These are phyloP conservation scores for Pogoniulus pusillus DNA, from an alignment of 2,797 vertebrate genomes.

Conservation along the genomic window DNA sequence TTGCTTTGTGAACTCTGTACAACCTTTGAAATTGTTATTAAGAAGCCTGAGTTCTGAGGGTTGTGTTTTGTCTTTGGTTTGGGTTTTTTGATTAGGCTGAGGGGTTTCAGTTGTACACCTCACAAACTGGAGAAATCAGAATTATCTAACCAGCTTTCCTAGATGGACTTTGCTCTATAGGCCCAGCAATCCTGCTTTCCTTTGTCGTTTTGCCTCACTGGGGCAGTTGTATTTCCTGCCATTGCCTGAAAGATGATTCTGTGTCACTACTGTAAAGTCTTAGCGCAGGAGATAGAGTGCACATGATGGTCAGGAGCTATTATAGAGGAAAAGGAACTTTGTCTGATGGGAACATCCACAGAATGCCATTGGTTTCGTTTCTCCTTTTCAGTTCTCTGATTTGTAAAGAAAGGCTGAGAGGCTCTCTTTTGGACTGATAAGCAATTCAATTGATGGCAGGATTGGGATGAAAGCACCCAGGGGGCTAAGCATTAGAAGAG, in stretches of 20 bases:
- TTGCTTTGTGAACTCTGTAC: not conserved
- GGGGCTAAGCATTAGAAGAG: not conserved
- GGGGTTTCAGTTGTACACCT: not conserved
- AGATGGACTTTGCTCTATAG: not conserved
- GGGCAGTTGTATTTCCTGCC: not conserved
- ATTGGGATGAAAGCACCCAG: not conserved
- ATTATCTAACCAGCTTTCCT: not conserved
- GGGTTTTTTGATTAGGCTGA: not conserved
- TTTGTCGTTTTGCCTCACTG: not conserved
- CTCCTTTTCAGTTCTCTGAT: not conserved
- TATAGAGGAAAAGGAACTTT: not conserved
- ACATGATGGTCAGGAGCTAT: fast-evolving
- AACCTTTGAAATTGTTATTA: not conserved
- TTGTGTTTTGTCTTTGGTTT: not conserved
- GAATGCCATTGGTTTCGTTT: not conserved
- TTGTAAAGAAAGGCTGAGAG: not conserved
- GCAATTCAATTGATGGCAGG: not conserved
- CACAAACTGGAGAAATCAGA: not conserved
- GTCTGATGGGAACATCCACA: not conserved
- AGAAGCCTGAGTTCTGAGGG: not conserved
- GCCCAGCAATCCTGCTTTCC: not conserved
- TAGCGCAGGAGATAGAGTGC: not conserved
- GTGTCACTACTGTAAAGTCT: too few species aligned
- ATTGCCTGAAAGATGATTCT: not conserved
- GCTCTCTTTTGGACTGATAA: not conserved